Percentiles rank a stretch among this genome's conserved stretches.
Conservation (phyloP, 64 coral and sea anemone species). For the Dendronephthya gigantea region DNA sequence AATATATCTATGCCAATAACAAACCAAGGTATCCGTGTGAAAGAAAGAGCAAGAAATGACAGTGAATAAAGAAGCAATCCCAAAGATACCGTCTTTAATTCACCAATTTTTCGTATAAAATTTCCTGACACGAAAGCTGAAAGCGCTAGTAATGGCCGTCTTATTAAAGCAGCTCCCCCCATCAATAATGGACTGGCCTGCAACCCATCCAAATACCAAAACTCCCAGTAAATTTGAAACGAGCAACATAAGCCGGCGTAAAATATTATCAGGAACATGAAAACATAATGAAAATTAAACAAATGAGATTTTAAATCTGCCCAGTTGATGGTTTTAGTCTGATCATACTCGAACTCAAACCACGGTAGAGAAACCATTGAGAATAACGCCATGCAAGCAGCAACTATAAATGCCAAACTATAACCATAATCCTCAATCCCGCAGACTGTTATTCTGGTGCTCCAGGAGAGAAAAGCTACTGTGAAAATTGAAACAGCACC, state of each 20-base stretch:
- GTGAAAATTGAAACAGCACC: constrained; percentile 18
- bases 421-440: constrained; percentile 1
- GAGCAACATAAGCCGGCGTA: not conserved
- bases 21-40: too few species aligned
- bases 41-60: too few species aligned
- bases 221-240: not conserved
- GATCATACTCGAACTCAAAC: constrained; percentile 14
- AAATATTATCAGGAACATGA: not conserved
- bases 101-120: too few species aligned
- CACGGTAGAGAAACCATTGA: constrained; percentile 13
- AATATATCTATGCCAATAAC: too few species aligned
- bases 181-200: not conserved
- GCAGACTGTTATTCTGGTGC: not conserved
- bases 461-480: not conserved
- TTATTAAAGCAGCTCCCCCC: too few species aligned
- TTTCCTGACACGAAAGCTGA: too few species aligned
- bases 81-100: too few species aligned
- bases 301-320: not conserved
- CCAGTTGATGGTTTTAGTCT: constrained; percentile 19
- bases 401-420: not conserved
- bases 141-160: too few species aligned
- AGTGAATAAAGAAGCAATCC: too few species aligned
- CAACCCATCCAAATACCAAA: not conserved
- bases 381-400: not conserved
- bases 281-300: constrained; percentile 16